Evolutionary conservation across 2,797 vertebrate species (phyloP).

Genomic region (Anguilla anguilla): DNA sequence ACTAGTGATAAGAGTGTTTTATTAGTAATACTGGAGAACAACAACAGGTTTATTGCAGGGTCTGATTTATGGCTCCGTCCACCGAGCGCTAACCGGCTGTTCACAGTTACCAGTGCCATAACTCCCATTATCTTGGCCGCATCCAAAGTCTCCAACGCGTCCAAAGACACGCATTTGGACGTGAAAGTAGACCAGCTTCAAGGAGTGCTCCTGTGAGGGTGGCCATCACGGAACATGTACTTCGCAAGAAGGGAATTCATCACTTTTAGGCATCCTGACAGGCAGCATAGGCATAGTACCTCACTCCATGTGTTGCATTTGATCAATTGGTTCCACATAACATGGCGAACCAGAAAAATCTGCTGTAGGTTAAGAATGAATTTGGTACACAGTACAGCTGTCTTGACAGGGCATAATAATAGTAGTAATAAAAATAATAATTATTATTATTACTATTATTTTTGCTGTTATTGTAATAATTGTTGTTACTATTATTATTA

Average conservation of each 20-base stretch:
- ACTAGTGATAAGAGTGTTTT: slow-evolving; percentile 25
- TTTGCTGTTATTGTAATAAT: too few species aligned
- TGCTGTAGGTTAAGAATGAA: not conserved
- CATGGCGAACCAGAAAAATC: not conserved
- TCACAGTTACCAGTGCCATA: slow-evolving; percentile 13
- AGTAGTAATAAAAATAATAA: too few species aligned
- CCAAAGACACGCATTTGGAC: not conserved
- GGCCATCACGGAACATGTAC: not conserved
- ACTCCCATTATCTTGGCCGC: not conserved
- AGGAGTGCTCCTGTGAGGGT: not conserved
- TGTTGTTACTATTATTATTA: too few species aligned
- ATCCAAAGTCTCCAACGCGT: not conserved
- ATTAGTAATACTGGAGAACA: slow-evolving; percentile 18
- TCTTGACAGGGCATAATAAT: not conserved
- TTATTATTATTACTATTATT: too few species aligned
- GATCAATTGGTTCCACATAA: not conserved
- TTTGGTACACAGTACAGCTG: not conserved
- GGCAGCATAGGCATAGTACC: not conserved
- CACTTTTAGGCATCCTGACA: too few species aligned
- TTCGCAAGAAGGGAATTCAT: not conserved
- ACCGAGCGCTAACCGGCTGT: not conserved
- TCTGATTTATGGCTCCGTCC: slow-evolving; percentile 28
- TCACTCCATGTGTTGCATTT: not conserved
- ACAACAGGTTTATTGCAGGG: slow-evolving; percentile 24
- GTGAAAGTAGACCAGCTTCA: not conserved